These are phyloP conservation scores for Scaptomyza hsui DNA, from an alignment of 1,140 invertebrate species.

Conservation along the genomic window DNA sequence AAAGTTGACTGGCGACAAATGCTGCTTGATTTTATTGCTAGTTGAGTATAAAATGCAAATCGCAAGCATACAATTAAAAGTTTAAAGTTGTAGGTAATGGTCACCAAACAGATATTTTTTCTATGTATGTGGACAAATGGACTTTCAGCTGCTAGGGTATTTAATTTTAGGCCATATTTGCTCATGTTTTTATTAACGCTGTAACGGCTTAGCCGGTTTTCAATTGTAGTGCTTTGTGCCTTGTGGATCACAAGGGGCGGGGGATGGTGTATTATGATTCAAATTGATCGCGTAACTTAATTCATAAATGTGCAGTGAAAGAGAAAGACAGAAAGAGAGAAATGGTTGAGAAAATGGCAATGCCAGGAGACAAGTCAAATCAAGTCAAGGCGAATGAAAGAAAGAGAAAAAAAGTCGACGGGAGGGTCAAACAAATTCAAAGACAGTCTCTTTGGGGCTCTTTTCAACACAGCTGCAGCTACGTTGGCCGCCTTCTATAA, in stretches of 20 bases:
- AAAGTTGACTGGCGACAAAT: no score
- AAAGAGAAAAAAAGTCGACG: constrained; percentile 7
- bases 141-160: neutral
- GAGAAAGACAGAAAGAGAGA: constrained; percentile 26
- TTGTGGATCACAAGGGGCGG: no score
- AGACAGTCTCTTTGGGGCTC: constrained; percentile 68
- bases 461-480: neutral
- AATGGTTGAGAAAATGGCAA: constrained; percentile 36
- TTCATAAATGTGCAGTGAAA: constrained; percentile 62
- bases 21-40: no score
- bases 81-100: no score
- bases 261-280: constrained; percentile 38
- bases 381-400: constrained; percentile 1
- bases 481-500: constrained; percentile 60
- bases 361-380: constrained; percentile 7
- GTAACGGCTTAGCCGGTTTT: constrained; percentile 41
- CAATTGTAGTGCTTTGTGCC: constrained; percentile 33
- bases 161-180: neutral
- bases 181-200: constrained; percentile 6
- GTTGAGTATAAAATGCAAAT: no score
- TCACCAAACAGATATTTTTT: no score
- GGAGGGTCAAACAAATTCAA: constrained; percentile 53
- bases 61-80: no score
- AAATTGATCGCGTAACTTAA: constrained; percentile 77
- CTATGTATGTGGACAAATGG: no score